Evolutionary conservation across 2,888 invertebrate species (phyloP).

Genomic region (Phortica okadai): DNA sequence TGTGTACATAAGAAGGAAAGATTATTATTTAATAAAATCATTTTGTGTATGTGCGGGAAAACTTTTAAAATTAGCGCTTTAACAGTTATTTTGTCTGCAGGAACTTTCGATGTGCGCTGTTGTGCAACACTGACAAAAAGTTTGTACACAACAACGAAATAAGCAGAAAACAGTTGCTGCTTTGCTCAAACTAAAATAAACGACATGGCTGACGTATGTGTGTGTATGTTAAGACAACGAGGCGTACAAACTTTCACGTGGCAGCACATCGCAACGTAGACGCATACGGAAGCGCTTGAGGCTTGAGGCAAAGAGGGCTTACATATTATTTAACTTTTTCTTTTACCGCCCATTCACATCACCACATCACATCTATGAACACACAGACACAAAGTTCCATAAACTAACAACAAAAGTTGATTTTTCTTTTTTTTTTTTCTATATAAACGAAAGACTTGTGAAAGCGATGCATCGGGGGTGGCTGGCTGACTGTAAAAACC

Average conservation of each 20-base stretch:
- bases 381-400: conserved; percentile 23
- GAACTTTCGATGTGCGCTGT: conserved; percentile 7
- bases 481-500: background rate
- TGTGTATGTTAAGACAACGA: background rate
- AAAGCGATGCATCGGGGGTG: too few relatives aligned
- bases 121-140: conserved; percentile 11
- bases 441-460: too few relatives aligned
- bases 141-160: conserved; percentile 21
- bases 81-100: background rate
- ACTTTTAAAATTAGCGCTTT: conserved; percentile 22
- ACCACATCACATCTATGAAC: background rate
- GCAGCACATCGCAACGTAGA: conserved; percentile 7
- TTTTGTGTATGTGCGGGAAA: background rate
- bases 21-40: conserved; percentile 22
- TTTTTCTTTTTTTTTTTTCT: background rate
- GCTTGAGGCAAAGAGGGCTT: conserved; percentile 19
- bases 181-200: background rate
- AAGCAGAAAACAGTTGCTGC: background rate
- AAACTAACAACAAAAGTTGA: conserved; percentile 21
- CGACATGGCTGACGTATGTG: background rate
- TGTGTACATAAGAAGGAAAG: background rate
- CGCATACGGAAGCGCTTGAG: conserved; percentile 34
- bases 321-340: conserved; percentile 33
- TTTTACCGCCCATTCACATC: conserved; percentile 23
- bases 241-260: background rate